Evolutionary conservation across 1,140 invertebrate species (phyloP).

Genomic region (Ips nitidus): DNA sequence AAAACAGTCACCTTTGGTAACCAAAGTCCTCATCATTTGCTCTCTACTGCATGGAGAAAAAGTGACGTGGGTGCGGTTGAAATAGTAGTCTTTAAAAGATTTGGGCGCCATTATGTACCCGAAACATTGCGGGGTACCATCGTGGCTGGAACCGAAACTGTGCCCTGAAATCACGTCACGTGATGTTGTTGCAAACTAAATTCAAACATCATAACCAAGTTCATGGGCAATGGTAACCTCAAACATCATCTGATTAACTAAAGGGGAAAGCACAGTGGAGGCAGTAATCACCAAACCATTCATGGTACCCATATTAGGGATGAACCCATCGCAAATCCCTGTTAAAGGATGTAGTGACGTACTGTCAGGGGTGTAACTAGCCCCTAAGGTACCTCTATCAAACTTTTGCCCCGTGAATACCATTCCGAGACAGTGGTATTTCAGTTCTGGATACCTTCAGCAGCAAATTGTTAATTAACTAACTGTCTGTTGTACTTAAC

Average conservation of each 20-base stretch:
- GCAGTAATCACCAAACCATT: conserved; percentile 21
- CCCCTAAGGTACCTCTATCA: conserved; percentile 35
- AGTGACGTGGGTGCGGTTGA: conserved; percentile 20
- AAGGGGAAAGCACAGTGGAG: not conserved
- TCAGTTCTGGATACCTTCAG: conserved; percentile 41
- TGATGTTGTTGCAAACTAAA: not conserved
- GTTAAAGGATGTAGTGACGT: not conserved
- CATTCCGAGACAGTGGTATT: conserved; percentile 43
- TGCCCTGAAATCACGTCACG: conserved; percentile 19
- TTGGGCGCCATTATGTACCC: conserved; percentile 26
- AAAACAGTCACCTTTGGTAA: conserved; percentile 39
- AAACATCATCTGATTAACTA: conserved; percentile 20
- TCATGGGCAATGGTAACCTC: conserved; percentile 29
- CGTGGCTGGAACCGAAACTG: conserved; percentile 25
- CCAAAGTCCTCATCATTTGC: conserved; percentile 36
- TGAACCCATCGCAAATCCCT: conserved; percentile 16
- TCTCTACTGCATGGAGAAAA: conserved; percentile 40
- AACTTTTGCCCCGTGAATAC: conserved; percentile 40
- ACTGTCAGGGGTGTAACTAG: conserved; percentile 36
- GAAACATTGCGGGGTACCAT: conserved; percentile 7
- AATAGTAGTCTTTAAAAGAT: conserved; percentile 11
- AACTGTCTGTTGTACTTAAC: not conserved
- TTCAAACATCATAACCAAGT: conserved; percentile 8
- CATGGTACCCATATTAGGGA: not conserved
- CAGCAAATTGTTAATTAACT: not conserved